Evolutionary conservation across 2,888 invertebrate species (phyloP), one percentile per base, ranked within the genome.

Genomic region (Falcaria lacertinaria): DNA sequence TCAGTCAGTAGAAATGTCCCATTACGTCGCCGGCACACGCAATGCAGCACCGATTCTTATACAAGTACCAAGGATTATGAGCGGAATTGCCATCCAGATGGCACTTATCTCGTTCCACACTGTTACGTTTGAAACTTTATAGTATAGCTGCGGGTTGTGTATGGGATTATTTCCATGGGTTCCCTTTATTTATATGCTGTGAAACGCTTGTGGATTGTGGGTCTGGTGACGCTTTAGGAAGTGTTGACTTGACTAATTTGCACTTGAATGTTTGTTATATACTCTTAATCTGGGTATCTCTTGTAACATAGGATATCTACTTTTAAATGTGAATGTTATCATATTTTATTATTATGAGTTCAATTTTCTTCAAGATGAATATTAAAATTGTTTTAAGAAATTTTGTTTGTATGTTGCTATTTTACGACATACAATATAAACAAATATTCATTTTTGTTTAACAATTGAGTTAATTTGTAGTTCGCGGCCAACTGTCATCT

Each of bases 11-110:
- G 75, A 83, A 87, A 83, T 75, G 76, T 64, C 68, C 86, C 78
- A 87, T 88, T 83, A 88, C 65, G 87, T 87, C 86, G 72, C 64
- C 59, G 67, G 72, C 85, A 87, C 76, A 75, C 81, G 78, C 78
- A 73, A 62, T 74, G 79, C 75, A 74, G 70, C 62, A 66, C 69
- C 81, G 73, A 82, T 82, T 84, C 82, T 78, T 78, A 68, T 62
- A 70, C 74, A 78, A 85, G 83, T 75, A 73, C 72, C 70, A 59
- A 61, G 67, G 74, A 75, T 78, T 82, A 78, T 74, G 73, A 76
- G 64, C 67, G 66, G 69, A 80, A 82, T 76, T 69, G 79, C 81
- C 74, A 65, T 73, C 66, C 60, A 71, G 65, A 69, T 59, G 64
- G 64, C 61, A 68, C 69, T 71, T 74, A 72, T 71, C 55, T 55